These are phyloP conservation scores for Erynnis tages DNA, from an alignment of 2,888 invertebrate species.

Conservation along the genomic window DNA sequence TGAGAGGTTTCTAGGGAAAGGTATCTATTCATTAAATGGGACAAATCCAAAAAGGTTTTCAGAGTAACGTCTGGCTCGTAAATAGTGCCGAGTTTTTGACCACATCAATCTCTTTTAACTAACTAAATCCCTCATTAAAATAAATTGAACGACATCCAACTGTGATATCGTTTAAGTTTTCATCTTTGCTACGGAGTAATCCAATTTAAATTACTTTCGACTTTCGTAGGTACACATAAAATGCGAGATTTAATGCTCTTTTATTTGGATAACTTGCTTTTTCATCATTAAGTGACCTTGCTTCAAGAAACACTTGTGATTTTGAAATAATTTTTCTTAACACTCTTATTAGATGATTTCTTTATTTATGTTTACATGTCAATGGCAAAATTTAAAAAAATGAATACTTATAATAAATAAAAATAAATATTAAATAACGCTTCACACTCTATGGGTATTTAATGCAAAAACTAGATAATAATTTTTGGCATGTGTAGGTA, in stretches of 20 bases:
- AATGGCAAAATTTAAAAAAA: background rate
- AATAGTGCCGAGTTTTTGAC: conserved; percentile 15
- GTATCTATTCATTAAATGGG: conserved; percentile 16
- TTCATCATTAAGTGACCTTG: background rate
- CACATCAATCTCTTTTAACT: conserved; percentile 18
- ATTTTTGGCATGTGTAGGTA: no score
- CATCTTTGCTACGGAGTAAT: conserved; percentile 1
- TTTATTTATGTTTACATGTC: background rate
- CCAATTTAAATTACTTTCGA: background rate
- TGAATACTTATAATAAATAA: no score
- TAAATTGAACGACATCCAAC: conserved; percentile 17
- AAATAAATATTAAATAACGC: no score
- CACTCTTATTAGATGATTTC: background rate
- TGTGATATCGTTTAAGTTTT: conserved; percentile 8
- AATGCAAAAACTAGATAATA: no score
- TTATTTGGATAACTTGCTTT: background rate
- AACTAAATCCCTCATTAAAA: conserved; percentile 25
- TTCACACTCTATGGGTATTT: no score
- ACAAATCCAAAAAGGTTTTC: conserved; percentile 19
- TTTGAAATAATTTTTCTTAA: no score
- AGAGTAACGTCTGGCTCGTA: conserved; percentile 16
- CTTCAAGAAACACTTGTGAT: no score
- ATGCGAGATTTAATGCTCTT: no score
- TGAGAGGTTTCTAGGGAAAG: conserved; percentile 7
- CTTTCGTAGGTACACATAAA: background rate